Conservation (phyloP, 2,888 invertebrate genomes). For the Zootermopsis nevadensis region DNA sequence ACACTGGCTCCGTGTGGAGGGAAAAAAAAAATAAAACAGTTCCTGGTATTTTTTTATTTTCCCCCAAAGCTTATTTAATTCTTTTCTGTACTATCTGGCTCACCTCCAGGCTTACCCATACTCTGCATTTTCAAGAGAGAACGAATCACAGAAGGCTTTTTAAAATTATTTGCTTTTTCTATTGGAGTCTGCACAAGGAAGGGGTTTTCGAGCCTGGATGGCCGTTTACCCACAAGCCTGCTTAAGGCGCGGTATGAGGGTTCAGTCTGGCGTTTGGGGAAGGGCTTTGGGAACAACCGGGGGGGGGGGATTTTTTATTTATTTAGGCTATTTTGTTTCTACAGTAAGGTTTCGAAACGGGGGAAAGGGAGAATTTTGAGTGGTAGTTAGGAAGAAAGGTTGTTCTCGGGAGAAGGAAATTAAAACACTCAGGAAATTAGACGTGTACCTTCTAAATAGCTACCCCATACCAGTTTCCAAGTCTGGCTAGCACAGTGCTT, state of each 20-base stretch:
- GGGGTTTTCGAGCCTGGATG: neutral
- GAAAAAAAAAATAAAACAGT: neutral
- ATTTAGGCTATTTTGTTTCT: neutral
- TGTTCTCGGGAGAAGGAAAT: neutral
- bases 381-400: neutral
- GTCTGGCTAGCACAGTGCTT: no score
- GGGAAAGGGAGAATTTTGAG: neutral
- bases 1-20: neutral
- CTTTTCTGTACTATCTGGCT: slow-evolving; percentile 31
- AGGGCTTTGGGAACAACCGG: slow-evolving; percentile 13
- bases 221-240: slow-evolving; percentile 37
- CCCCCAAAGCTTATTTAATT: slow-evolving; percentile 19
- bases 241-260: no score
- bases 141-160: neutral
- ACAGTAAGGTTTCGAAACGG: neutral
- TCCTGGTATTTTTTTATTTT: neutral
- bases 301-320: neutral
- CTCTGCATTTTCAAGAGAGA: slow-evolving; percentile 8
- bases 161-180: slow-evolving; percentile 35
- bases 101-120: slow-evolving; percentile 28
- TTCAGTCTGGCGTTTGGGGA: neutral
- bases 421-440: slow-evolving; percentile 17
- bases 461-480: no score
- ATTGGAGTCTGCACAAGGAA: neutral
- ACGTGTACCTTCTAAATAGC: neutral